phyloP scores from a whole-genome alignment of 2,888 invertebrate genomes.

The Silvanus unidentatus region DNA sequence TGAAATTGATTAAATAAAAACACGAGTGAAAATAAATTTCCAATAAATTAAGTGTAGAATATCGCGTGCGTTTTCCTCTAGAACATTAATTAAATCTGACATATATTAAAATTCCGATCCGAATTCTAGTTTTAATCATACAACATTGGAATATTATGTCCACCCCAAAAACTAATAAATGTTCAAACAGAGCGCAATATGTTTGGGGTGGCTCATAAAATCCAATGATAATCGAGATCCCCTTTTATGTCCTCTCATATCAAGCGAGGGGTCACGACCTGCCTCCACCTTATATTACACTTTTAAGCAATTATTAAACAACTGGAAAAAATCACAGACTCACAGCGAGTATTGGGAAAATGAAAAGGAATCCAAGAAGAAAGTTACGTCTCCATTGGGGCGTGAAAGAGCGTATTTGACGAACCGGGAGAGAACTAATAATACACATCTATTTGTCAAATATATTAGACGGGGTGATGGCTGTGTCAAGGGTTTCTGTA shows the following conservation, averaged over 20 bases:
- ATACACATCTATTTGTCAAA: constrained; percentile 38
- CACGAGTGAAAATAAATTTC: too few species aligned
- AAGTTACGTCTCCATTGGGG: too few species aligned
- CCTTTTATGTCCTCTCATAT: background rate
- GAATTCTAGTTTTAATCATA: constrained; percentile 38
- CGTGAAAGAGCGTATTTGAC: too few species aligned
- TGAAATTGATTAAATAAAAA: too few species aligned
- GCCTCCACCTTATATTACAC: background rate
- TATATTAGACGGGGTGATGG: constrained; percentile 40
- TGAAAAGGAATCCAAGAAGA: too few species aligned
- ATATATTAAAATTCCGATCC: constrained; percentile 43
- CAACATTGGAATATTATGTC: constrained; percentile 33
- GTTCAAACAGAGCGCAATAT: constrained; percentile 39
- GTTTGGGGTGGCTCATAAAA: constrained; percentile 34
- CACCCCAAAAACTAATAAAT: constrained; percentile 43
- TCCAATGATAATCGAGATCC: constrained; percentile 11
- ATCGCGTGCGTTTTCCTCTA: background rate
- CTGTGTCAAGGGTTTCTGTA: constrained; percentile 39
- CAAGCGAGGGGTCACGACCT: background rate
- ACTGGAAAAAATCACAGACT: too few species aligned
- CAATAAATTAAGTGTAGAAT: too few species aligned
- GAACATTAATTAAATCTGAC: constrained; percentile 42
- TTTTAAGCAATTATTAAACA: background rate
- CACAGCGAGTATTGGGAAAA: too few species aligned
- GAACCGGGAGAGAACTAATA: too few species aligned